Conservation (phyloP, 2,888 invertebrate genomes). For the Scaptomyza reducta region DNA sequence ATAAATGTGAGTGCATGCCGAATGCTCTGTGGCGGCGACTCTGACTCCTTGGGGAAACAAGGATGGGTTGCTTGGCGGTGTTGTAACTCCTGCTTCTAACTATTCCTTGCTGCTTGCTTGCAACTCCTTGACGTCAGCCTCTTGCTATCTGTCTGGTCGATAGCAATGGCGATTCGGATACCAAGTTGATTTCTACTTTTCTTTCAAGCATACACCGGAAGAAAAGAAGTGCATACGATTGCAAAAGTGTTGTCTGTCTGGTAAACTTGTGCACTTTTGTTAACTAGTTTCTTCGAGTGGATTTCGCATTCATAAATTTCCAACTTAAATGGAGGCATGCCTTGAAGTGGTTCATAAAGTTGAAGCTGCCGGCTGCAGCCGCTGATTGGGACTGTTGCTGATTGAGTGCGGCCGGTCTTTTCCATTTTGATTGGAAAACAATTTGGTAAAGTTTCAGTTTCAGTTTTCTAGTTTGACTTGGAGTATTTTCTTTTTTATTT, state of each 20-base stretch:
- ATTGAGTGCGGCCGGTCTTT: slow-evolving; percentile 53
- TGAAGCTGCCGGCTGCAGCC: slow-evolving; percentile 31
- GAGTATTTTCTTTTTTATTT: slow-evolving; percentile 44
- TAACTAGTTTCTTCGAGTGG: slow-evolving; percentile 26
- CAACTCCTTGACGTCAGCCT: slow-evolving; percentile 49
- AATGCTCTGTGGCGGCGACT: slow-evolving; percentile 41
- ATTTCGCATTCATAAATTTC: slow-evolving; percentile 73
- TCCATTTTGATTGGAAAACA: slow-evolving; percentile 69
- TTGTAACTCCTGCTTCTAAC: slow-evolving; percentile 6
- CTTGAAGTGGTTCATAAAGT: slow-evolving; percentile 47
- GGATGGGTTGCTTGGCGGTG: slow-evolving; percentile 1
- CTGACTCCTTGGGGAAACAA: slow-evolving; percentile 46
- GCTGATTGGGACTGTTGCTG: slow-evolving; percentile 49
- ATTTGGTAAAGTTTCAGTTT: slow-evolving; percentile 62
- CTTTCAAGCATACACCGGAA: slow-evolving; percentile 3
- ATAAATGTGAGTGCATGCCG: slow-evolving; percentile 80
- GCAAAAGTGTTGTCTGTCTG: no score
- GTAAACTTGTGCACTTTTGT: not conserved
- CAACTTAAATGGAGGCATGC: slow-evolving; percentile 48
- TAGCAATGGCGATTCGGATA: slow-evolving; percentile 38
- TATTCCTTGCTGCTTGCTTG: slow-evolving; percentile 38
- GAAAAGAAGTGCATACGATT: not conserved
- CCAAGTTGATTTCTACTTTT: slow-evolving; percentile 62
- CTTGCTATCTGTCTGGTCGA: slow-evolving; percentile 60
- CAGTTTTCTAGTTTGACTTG: slow-evolving; percentile 15